These are phyloP conservation scores for Drusus annulatus DNA, from an alignment of 1,140 invertebrate species.

Conservation along the genomic window DNA sequence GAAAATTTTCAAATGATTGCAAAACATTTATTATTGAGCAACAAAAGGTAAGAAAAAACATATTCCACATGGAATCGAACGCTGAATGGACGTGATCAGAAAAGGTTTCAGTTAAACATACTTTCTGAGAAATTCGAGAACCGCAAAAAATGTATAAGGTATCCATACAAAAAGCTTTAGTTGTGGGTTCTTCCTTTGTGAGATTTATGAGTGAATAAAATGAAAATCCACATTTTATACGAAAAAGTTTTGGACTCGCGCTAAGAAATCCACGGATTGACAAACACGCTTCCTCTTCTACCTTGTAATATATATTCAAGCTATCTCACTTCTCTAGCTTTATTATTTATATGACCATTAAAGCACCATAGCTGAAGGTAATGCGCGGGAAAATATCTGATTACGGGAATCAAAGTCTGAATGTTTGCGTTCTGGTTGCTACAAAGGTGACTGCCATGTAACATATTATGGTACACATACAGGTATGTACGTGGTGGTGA, in stretches of 20 bases:
- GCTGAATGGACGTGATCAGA: slow-evolving; percentile 59
- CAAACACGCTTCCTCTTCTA: background rate
- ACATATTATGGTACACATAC: background rate
- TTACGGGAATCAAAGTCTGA: slow-evolving; percentile 37
- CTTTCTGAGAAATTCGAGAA: slow-evolving; percentile 58
- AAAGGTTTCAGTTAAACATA: slow-evolving; percentile 59
- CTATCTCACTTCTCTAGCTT: slow-evolving; percentile 28
- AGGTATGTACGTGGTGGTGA: background rate
- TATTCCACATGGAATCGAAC: slow-evolving; percentile 55
- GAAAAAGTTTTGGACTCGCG: slow-evolving; percentile 54
- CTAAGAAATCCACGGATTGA: slow-evolving; percentile 41
- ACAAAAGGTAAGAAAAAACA: slow-evolving; percentile 47
- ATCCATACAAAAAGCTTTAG: slow-evolving; percentile 57
- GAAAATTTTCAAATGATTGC: slow-evolving; percentile 42
- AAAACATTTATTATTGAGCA: slow-evolving; percentile 47
- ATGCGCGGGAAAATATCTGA: slow-evolving; percentile 40
- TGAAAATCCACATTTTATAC: slow-evolving; percentile 56
- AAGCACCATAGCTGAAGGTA: slow-evolving; percentile 11
- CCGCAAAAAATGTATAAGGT: slow-evolving; percentile 59
- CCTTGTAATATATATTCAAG: slow-evolving; percentile 16
- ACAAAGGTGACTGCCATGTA: slow-evolving; percentile 43
- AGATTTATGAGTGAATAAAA: slow-evolving; percentile 59
- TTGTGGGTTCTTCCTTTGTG: slow-evolving; percentile 57
- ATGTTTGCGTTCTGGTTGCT: slow-evolving; percentile 41
- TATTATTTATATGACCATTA: slow-evolving; percentile 40